Evolutionary conservation across 2,797 vertebrate species (phyloP), one percentile per base, ranked within the genome.

Genomic region (Brachymystax lenok): DNA sequence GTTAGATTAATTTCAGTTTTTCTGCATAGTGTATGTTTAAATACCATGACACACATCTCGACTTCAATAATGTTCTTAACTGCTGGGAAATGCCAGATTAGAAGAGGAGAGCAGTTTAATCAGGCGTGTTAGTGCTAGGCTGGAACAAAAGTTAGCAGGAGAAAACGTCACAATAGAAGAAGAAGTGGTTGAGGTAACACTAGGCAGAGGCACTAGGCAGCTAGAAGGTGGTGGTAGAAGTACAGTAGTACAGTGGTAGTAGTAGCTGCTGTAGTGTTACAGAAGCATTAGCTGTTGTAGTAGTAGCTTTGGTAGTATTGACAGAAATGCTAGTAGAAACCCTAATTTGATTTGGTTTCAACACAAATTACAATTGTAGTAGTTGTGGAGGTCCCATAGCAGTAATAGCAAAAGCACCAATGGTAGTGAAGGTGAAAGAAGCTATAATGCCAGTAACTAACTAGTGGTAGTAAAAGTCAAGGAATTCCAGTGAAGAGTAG

Each of bases 31-130:
- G 40, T 0, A 40, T 2, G 8, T 40, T 40, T 40, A 54, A 17
- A 61, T 61, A 12, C 59, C 5, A 61, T 61, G n/a, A 61, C 59
- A 61, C 16, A 61, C n/a, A 4, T 8, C 5, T 59, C 3, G 3
- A 59, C 54, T 59, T 19, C 3, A 56, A 59, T 21, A 21, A 59
- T n/a, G 5, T n/a, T 13, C 56, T 8, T 7, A 59, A 59, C 5
- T 63, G 17, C 59, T 61, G 21, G 56, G 56, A 59, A 59, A n/a
- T 3, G 7, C 8, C 2, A 19, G 21, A 84, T 83, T 86, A 85
- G 85, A 83, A 83, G 27, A 89, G 79, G 87, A 54, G 66, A 35
- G 28, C 19, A 12, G n/a, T 21, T 63, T 63, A 21, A 63, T 63
- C 12, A 63, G 21, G 24, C 1, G 21, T 63, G n/a, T 59, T 56